Conservation (phyloP, 2,888 invertebrate genomes). For the Callinectes sapidus region DNA sequence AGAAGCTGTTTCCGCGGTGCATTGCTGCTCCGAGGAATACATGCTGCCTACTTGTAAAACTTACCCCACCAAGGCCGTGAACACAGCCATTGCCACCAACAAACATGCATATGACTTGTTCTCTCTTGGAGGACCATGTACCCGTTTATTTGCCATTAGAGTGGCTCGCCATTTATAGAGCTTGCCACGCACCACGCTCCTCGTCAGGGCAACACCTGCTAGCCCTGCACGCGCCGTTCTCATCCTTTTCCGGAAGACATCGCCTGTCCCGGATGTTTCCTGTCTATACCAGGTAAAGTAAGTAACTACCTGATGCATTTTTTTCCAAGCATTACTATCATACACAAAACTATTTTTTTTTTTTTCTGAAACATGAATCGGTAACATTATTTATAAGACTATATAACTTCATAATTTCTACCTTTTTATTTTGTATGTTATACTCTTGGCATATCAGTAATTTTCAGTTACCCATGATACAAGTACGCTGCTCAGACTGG, state of each 20-base stretch:
- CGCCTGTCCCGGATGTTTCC: neutral
- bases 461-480: too few species aligned
- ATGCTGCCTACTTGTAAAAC: neutral
- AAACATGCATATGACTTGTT: neutral
- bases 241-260: neutral
- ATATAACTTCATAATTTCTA: too few species aligned
- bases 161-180: neutral
- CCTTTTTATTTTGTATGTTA: too few species aligned
- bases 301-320: too few species aligned
- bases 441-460: too few species aligned
- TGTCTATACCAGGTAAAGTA: neutral
- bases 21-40: neutral
- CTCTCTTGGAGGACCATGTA: neutral
- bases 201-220: neutral
- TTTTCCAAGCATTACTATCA: too few species aligned
- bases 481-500: too few species aligned
- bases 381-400: too few species aligned
- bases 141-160: neutral
- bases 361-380: too few species aligned
- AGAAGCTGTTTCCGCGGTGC: neutral
- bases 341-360: too few species aligned
- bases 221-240: neutral
- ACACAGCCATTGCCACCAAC: neutral
- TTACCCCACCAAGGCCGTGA: neutral
- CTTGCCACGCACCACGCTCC: neutral